Evolutionary conservation across 2,888 invertebrate species (phyloP).

Genomic region (Sarcophaga carnaria): DNA sequence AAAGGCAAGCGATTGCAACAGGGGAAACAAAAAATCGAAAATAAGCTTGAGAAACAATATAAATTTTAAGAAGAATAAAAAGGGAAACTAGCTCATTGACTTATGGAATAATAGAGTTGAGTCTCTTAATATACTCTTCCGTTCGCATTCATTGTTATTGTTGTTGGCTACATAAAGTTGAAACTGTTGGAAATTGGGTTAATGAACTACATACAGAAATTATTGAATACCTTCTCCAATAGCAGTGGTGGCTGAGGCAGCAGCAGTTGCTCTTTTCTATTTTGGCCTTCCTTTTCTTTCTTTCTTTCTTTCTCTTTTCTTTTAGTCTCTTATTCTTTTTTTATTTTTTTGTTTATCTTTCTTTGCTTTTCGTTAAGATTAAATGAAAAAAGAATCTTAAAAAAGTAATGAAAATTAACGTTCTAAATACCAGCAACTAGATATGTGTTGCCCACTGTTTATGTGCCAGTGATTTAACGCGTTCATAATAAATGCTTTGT

Average conservation of each 20-base stretch:
- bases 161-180: constrained; percentile 7
- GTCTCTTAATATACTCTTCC: background rate
- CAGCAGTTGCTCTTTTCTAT: background rate
- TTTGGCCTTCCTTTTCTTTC: background rate
- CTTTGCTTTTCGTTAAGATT: background rate
- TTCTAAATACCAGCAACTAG: background rate
- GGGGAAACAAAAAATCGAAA: background rate
- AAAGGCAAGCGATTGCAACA: background rate
- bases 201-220: constrained; percentile 55
- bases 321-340: background rate
- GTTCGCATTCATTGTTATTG: background rate
- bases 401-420: constrained; percentile 47
- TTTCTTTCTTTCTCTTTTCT: background rate
- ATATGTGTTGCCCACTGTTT: background rate
- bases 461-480: background rate
- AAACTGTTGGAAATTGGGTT: constrained; percentile 45
- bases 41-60: background rate
- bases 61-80: background rate
- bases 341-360: background rate
- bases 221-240: constrained; percentile 25
- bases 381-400: background rate
- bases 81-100: background rate
- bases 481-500: background rate
- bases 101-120: background rate
- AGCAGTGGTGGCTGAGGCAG: too few species aligned